Evolutionary conservation across 1,140 invertebrate genomes (phyloP).

Genomic region (Drosophila melanogaster): DNA sequence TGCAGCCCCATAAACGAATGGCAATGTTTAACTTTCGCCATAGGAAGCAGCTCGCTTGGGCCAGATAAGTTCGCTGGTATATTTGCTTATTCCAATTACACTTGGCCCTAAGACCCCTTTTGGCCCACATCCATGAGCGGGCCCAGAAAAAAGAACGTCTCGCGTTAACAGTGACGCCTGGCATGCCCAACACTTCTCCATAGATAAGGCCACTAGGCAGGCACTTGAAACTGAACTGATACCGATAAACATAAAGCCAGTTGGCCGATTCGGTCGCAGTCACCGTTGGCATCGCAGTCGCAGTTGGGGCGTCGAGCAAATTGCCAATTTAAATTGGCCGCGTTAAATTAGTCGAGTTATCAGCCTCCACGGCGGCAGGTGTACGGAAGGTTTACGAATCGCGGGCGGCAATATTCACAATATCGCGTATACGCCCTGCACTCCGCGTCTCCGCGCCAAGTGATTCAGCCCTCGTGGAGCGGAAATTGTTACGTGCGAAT

Average conservation of each 20-base stretch:
- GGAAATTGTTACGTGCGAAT: conserved; percentile 63
- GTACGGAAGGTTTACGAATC: conserved; percentile 57
- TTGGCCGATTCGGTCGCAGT: conserved; percentile 2
- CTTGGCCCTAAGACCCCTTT: background rate
- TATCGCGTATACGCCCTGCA: background rate
- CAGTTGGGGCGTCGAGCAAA: conserved; percentile 59
- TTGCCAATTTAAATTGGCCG: conserved; percentile 84
- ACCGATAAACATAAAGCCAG: conserved; percentile 60
- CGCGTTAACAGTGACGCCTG: conserved; percentile 66
- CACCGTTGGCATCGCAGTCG: conserved; percentile 17
- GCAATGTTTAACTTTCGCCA: background rate
- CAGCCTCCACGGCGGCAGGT: conserved; percentile 80
- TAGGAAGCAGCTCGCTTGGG: background rate
- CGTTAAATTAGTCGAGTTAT: conserved; percentile 84
- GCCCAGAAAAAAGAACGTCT: conserved; percentile 22
- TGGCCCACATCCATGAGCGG: background rate
- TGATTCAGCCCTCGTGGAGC: conserved; percentile 49
- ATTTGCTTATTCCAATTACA: background rate
- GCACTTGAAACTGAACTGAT: conserved; percentile 77
- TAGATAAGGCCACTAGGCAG: conserved; percentile 59
- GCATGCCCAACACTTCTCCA: conserved; percentile 57
- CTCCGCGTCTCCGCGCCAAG: background rate
- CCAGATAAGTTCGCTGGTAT: background rate
- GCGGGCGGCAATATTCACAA: conserved; percentile 19
- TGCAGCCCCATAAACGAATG: background rate